phyloP scores from a whole-genome alignment of 2,888 invertebrate genomes.

The Drosophila flavopinicola region DNA sequence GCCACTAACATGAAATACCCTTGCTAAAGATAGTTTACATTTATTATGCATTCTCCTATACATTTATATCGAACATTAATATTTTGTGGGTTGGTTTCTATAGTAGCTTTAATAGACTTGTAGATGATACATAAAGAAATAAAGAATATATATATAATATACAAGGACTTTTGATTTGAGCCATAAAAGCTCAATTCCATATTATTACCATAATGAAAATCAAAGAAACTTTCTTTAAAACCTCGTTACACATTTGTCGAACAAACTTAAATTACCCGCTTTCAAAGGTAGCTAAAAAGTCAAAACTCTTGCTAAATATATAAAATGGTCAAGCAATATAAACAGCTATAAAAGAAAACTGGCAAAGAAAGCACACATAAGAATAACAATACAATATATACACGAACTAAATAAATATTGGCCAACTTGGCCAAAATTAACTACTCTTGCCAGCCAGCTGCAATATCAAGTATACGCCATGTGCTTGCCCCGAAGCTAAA shows the following conservation, averaged over 20 bases:
- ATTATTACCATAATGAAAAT: background rate
- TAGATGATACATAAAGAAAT: too few relatives aligned
- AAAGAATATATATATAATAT: too few relatives aligned
- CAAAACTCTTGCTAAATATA: constrained; percentile 1
- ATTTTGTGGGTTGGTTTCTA: background rate
- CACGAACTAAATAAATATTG: constrained; percentile 45
- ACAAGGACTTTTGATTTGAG: too few relatives aligned
- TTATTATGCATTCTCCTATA: background rate
- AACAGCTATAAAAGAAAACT: constrained; percentile 1
- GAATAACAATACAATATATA: constrained; percentile 18
- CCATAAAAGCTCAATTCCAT: too few relatives aligned
- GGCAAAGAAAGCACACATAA: constrained; percentile 8
- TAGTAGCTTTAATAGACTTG: background rate
- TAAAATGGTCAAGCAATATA: constrained; percentile 11
- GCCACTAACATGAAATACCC: constrained; percentile 22
- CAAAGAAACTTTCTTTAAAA: background rate
- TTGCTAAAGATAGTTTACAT: background rate
- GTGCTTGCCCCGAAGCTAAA: constrained; percentile 13
- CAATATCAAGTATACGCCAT: constrained; percentile 42
- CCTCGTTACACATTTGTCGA: background rate
- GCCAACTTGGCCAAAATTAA: constrained; percentile 32
- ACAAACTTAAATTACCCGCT: background rate
- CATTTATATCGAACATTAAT: background rate
- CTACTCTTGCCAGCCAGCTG: constrained; percentile 22
- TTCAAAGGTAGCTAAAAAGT: constrained; percentile 1